Conservation (phyloP, 2,113 vertebrate species). For the Oreochromis tanganicae region DNA sequence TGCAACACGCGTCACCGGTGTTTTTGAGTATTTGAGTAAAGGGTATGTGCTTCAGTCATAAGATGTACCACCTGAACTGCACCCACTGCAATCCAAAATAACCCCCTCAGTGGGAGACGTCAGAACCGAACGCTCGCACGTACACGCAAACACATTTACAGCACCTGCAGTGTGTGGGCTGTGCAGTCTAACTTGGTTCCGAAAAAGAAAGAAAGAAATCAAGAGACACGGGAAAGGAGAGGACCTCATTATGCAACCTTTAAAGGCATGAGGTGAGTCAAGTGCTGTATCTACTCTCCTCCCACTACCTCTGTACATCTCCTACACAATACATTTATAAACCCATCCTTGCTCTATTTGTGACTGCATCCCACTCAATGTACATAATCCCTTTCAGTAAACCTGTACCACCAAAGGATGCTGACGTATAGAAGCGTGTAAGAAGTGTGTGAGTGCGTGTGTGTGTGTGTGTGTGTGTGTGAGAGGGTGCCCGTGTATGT, state of each 20-base stretch:
- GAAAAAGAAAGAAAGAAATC: neutral
- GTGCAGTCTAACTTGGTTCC: conserved; percentile 36
- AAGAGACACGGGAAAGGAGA: conserved; percentile 28
- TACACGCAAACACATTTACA: conserved; percentile 49
- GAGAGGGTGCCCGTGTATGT: too few species aligned
- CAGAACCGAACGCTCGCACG: conserved; percentile 21
- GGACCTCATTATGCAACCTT: conserved; percentile 66
- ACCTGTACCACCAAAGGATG: conserved; percentile 26
- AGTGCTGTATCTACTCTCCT: conserved; percentile 54
- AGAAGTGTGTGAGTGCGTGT: neutral
- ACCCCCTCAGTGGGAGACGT: conserved; percentile 54
- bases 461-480: too few species aligned
- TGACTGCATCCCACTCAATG: conserved; percentile 46
- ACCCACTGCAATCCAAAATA: conserved; percentile 52
- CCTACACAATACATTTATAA: conserved; percentile 52
- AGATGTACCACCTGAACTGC: conserved; percentile 54
- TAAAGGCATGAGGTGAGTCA: conserved; percentile 63
- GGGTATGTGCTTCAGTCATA: conserved; percentile 19
- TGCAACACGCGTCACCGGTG: neutral
- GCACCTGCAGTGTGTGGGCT: conserved; percentile 54
- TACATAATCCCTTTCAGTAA: conserved; percentile 49
- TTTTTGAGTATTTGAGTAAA: neutral
- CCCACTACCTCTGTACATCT: conserved; percentile 53
- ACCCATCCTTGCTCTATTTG: conserved; percentile 56
- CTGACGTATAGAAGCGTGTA: conserved; percentile 9